Evolutionary conservation across 2,888 invertebrate species (phyloP), one percentile per base, ranked within the genome.

Genomic region (Bedellia somnulentella): DNA sequence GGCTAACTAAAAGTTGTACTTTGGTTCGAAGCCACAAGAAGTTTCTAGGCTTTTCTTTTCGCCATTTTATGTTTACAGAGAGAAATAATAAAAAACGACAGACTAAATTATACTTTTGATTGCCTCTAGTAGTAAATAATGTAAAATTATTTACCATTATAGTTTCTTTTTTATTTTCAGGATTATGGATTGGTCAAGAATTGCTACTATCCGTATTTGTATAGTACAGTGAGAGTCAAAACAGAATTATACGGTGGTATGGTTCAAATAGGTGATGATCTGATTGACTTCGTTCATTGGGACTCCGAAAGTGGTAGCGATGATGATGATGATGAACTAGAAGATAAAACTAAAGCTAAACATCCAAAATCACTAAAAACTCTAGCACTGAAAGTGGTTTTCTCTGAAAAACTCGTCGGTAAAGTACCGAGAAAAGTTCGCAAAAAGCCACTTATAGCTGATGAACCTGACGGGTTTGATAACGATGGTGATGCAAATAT

Each of bases 321-420:
- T 10, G 38, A 33, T 3, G 38, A 40, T 27, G 27, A 36, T 36
- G 23, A 14, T 37, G 15, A 28, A 28, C 34, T 24, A 35, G 36
- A 4, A 34, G 37, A 16, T 35, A 37, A 17, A 30, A 35, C 21
- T 32, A 35, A 21, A 36, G 40, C 39, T 4, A 32, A 27, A 8
- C 40, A 34, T 2, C 44, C 68, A 0, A 42, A 57, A 0, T 42
- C 39, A 0, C 42, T 75, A 0, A 41, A 51, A 0, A 43, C 44
- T 0, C 37, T 73, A 0, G 34, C 57, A 0, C 32, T 75, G 1
- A 62, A 60, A 32, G 56, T 50, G 0, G 44, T 73, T 26, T 67
- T 61, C 44, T 63, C 68, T 0, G 40, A 43, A 2, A 52, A 47
- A 29, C 41, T 44, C 2, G 30, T 64, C 0, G 66, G 59, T 0